Conservation (phyloP, 2,888 invertebrate species). For the Tineola bisselliella region DNA sequence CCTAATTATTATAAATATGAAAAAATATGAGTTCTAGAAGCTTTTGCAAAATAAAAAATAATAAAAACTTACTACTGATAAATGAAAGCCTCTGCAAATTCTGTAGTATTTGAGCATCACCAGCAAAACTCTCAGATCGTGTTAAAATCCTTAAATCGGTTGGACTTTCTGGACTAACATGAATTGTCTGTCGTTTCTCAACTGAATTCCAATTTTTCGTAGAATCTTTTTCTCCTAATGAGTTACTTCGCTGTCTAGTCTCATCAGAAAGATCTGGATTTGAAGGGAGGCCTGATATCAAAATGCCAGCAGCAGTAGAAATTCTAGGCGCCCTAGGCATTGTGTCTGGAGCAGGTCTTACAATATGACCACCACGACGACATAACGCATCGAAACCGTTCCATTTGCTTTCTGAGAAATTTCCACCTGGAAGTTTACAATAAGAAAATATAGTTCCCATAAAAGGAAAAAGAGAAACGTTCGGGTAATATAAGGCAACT, state of each 20-base stretch:
- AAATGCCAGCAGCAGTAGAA: constrained; percentile 58
- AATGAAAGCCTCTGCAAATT: constrained; percentile 70
- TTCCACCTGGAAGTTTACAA: constrained; percentile 15
- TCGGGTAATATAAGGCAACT: too few relatives aligned
- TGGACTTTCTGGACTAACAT: constrained; percentile 70
- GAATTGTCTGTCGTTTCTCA: constrained; percentile 60
- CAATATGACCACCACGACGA: constrained; percentile 48
- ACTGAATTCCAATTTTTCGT: constrained; percentile 30
- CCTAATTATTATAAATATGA: too few relatives aligned
- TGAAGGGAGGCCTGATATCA: constrained; percentile 62
- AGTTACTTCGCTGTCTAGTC: constrained; percentile 50
- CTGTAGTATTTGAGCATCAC: constrained; percentile 80
- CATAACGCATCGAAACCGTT: constrained; percentile 50
- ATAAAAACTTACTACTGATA: constrained; percentile 10
- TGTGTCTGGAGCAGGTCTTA: constrained; percentile 30
- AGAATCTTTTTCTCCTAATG: constrained; percentile 46
- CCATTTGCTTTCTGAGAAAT: constrained; percentile 30
- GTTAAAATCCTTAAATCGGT: constrained; percentile 70
- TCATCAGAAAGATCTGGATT: constrained; percentile 52
- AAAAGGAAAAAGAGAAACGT: too few relatives aligned
- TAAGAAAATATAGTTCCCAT: background rate
- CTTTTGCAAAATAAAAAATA: background rate
- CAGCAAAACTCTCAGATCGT: constrained; percentile 79
- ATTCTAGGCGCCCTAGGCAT: constrained; percentile 39
- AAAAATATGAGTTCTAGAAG: too few relatives aligned